Evolutionary conservation across 2,888 invertebrate species (phyloP).

Genomic region (Eupithecia dodoneata): DNA sequence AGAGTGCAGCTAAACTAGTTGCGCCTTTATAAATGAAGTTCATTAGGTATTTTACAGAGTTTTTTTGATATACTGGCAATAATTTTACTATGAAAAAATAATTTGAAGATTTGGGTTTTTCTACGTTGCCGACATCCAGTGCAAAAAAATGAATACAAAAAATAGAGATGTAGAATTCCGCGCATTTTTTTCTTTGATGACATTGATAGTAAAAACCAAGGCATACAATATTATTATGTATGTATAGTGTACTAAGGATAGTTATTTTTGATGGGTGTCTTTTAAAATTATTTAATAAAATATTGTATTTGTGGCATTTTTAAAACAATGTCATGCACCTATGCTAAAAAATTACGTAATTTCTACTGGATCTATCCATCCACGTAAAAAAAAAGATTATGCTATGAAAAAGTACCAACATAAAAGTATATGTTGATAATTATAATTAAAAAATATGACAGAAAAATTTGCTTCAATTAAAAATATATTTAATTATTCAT

Average conservation of each 20-base stretch:
- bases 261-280: not conserved
- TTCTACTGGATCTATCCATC: not conserved
- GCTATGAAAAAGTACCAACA: not conserved
- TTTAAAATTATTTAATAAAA: not conserved
- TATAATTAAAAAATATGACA: not conserved
- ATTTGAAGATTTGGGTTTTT: not conserved
- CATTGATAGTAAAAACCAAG: not conserved
- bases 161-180: not conserved
- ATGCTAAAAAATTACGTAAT: no score
- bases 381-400: not conserved
- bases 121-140: not conserved
- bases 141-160: not conserved
- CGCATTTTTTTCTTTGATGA: not conserved
- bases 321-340: not conserved
- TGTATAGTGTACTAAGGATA: not conserved
- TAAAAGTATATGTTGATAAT: not conserved
- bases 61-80: not conserved
- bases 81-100: not conserved
- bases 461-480: not conserved
- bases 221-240: not conserved
- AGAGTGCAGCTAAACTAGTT: not conserved
- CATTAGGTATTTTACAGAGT: not conserved
- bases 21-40: constrained; percentile 8
- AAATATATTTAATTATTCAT: not conserved
- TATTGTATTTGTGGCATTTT: not conserved